phyloP scores from a whole-genome alignment of 2,888 invertebrate species.

The Hipparchia sbordonii region DNA sequence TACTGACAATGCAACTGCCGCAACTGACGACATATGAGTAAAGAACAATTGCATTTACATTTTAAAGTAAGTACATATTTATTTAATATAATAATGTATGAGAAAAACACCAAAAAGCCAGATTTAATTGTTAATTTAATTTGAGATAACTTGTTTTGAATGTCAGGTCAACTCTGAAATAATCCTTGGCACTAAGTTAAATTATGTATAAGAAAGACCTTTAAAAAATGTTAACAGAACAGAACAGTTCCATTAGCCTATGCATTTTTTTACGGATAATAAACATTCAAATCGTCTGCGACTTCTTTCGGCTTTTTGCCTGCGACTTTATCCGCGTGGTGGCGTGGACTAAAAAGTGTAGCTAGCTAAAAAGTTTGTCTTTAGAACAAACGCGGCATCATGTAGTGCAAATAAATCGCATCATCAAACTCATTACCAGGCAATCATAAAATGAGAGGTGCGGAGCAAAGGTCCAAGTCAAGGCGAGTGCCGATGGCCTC shows the following conservation, averaged over 20 bases:
- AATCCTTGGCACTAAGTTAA: background rate
- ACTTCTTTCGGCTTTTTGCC: too few species aligned
- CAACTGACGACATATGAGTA: background rate
- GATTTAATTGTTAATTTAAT: background rate
- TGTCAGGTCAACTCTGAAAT: slow-evolving; percentile 8
- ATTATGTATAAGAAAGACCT: background rate
- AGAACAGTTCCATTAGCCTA: background rate
- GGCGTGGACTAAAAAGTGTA: too few species aligned
- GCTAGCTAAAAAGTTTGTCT: too few species aligned
- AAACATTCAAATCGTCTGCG: too few species aligned
- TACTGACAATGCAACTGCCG: too few species aligned
- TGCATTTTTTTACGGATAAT: too few species aligned
- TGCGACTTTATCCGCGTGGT: too few species aligned
- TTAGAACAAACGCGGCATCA: background rate
- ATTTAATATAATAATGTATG: too few species aligned
- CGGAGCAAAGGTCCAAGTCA: slow-evolving; percentile 54
- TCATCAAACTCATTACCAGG: slow-evolving; percentile 42
- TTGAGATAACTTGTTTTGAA: background rate
- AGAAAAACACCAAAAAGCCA: too few species aligned
- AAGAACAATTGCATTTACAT: background rate
- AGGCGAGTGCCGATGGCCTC: slow-evolving; percentile 51
- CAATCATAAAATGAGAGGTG: slow-evolving; percentile 38
- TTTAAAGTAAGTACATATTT: background rate
- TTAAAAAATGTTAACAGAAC: background rate
- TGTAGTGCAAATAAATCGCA: slow-evolving; percentile 26